phyloP scores from a whole-genome alignment of 2,888 invertebrate genomes.

The Anagyrus pseudococci region DNA sequence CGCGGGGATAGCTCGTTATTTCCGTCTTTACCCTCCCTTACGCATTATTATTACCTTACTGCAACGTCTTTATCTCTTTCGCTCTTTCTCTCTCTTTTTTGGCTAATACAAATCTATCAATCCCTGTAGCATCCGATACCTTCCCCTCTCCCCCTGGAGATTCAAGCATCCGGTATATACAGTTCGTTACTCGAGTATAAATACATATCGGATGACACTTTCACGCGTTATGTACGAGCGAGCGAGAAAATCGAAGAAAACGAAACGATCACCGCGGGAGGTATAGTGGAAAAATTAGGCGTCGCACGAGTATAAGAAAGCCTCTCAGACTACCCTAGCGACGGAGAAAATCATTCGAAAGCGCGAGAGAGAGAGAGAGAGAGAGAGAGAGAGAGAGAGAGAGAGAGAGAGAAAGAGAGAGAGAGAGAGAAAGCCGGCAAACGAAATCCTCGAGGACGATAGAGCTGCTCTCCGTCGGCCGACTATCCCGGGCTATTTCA shows the following conservation, averaged over 20 bases:
- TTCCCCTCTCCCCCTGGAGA: not conserved
- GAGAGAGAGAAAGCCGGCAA: constrained; percentile 12
- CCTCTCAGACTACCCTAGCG: not conserved
- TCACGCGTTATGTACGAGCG: not conserved
- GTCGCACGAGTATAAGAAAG: not conserved
- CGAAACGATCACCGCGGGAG: not conserved
- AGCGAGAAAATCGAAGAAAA: constrained; percentile 3
- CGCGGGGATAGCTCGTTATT: too few species aligned
- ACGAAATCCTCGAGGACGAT: not conserved
- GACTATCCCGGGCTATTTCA: constrained; percentile 57
- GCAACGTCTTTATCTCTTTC: too few species aligned
- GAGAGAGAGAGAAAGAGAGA: constrained; percentile 25
- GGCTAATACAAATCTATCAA: too few species aligned
- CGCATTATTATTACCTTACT: too few species aligned
- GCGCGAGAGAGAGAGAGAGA: too few species aligned
- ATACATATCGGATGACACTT: constrained; percentile 16
- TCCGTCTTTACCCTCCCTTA: too few species aligned
- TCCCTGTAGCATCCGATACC: not conserved
- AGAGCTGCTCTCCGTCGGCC: constrained; percentile 42
- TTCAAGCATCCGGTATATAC: not conserved
- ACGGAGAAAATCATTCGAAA: not conserved
- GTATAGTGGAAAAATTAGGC: constrained; percentile 1
- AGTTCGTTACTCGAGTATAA: too few species aligned
- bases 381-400: too few species aligned
- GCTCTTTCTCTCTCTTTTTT: too few species aligned